Base-by-base conservation (phyloP, 2,797 vertebrate species). In the Philypnodon macrostomus region DNA sequence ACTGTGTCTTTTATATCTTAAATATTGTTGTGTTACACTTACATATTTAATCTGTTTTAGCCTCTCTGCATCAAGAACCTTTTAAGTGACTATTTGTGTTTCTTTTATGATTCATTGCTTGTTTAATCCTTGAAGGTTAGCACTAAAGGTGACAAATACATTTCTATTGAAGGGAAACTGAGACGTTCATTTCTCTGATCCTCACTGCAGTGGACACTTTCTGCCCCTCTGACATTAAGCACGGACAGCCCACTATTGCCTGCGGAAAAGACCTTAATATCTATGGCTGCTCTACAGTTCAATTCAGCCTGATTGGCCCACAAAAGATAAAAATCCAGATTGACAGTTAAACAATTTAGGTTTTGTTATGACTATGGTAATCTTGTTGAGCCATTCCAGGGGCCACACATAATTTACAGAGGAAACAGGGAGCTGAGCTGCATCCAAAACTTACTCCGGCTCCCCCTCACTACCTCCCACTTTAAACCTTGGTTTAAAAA, bases 331-430 rank as follows among this genome's bases (percentile, higher is more conserved):
- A 83, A 82, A 80, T 85, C 79, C 77, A 85, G 85, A 75, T 70
- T 85, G 88, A 87, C 88, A 87, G 86, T 65, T 14, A 31, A 69
- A 89, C 87, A 90, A 89, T 90, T 66, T 62, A 67, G 38, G 86
- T 89, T 89, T 91, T 89, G 87, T 90, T 77, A 73, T 70, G 63
- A 70, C 73, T 86, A 83, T 83, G 89, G 83, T 90, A 88, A 90
- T 91, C 88, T 85, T 83, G 77, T 88, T 87, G 81, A 84, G 83
- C 73, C 79, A 82, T 84, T 88, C 83, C 80, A 68, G 65, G 75
- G 82, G 80, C 84, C 73, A 75, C 85, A 86, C 85, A 87, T 89
- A 88, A 84, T 89, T 90, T 85, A 86, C 58, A 84, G 74, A 38
- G 57, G 68, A 76, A 70, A 73, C 38, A 58, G 42, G 79, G 65